A percentile compares a stretch with the other conserved stretches of the same genome.
Evolutionary conservation across 2,888 invertebrate genomes (phyloP).

Genomic region (Maniola hyperantus): DNA sequence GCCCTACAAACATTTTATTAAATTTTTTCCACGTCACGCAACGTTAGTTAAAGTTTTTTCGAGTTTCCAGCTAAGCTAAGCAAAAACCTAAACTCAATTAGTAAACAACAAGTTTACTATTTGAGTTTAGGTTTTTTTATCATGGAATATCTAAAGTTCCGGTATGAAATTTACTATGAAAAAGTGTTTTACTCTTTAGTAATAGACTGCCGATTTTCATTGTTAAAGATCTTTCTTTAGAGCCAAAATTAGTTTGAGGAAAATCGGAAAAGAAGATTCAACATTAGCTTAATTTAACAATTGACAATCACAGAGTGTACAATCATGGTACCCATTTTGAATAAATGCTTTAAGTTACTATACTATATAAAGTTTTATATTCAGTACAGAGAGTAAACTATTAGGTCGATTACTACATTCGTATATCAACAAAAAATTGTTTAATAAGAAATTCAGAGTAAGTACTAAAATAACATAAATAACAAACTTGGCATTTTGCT

Average conservation of each 20-base stretch:
- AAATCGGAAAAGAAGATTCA: too few species aligned
- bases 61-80: background rate
- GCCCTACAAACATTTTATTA: conserved; percentile 21
- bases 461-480: background rate
- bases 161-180: background rate
- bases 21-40: conserved; percentile 13
- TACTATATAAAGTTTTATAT: too few species aligned
- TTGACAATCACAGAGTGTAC: background rate
- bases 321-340: too few species aligned
- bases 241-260: too few species aligned
- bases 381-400: too few species aligned
- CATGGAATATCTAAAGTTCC: background rate
- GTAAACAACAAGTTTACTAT: too few species aligned
- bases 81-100: too few species aligned
- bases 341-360: too few species aligned
- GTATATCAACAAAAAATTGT: background rate
- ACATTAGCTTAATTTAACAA: too few species aligned
- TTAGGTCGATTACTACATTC: background rate
- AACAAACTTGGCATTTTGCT: background rate
- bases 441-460: background rate
- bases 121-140: conserved; percentile 1
- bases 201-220: too few species aligned
- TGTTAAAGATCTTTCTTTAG: too few species aligned
- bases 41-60: conserved; percentile 6
- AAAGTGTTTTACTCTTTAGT: too few species aligned